These are phyloP conservation scores for Gibbula magus DNA, from an alignment of 2,888 invertebrate species.

Conservation along the genomic window DNA sequence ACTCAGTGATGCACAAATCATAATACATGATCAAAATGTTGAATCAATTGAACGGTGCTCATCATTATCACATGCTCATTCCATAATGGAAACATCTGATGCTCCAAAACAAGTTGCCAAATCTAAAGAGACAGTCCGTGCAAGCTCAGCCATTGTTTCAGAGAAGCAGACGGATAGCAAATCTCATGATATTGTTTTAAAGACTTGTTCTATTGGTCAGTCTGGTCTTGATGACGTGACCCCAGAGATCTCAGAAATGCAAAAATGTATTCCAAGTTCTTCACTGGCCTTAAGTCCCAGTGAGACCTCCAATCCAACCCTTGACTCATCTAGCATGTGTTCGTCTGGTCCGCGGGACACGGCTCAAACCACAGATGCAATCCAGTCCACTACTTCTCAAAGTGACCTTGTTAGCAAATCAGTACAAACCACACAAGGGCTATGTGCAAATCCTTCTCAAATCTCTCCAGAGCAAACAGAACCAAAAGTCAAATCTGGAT, in stretches of 20 bases:
- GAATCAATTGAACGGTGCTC: slow-evolving; percentile 14
- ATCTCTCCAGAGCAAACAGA: neutral
- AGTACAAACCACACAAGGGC: neutral
- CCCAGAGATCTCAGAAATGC: too few relatives aligned
- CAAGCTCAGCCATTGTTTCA: too few relatives aligned
- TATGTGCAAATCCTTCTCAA: neutral
- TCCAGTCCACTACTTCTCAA: neutral
- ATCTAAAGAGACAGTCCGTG: neutral
- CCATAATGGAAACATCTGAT: neutral
- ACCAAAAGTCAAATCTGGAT: neutral
- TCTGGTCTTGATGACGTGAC: too few relatives aligned
- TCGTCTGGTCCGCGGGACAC: neutral
- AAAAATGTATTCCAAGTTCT: too few relatives aligned
- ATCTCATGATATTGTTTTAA: too few relatives aligned
- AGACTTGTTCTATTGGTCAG: too few relatives aligned
- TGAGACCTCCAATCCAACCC: too few relatives aligned
- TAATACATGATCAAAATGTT: neutral
- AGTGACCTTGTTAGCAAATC: slow-evolving; percentile 1
- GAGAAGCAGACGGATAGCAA: too few relatives aligned
- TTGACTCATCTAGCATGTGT: too few relatives aligned
- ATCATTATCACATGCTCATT: slow-evolving; percentile 19
- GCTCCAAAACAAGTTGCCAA: neutral
- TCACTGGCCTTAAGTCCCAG: too few relatives aligned
- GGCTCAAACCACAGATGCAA: neutral
- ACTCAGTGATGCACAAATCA: neutral